These are phyloP conservation scores for Drosophila merina DNA, from an alignment of 2,888 invertebrate species.

Conservation along the genomic window DNA sequence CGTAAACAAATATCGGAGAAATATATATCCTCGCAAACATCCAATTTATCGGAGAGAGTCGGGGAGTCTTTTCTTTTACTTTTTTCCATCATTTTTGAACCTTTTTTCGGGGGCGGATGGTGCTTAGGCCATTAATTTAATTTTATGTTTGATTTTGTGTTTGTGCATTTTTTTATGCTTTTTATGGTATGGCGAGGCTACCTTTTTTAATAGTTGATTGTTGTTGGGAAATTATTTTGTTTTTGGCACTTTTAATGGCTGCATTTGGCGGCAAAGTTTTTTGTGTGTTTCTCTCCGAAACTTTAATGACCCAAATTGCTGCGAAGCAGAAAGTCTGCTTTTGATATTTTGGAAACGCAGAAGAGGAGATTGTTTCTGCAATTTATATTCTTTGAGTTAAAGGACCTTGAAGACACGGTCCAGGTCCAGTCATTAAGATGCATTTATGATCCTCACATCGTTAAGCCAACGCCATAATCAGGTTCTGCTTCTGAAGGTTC, in stretches of 20 bases:
- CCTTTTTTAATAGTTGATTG: slow-evolving; percentile 69
- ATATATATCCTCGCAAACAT: slow-evolving; percentile 61
- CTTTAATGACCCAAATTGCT: slow-evolving; percentile 75
- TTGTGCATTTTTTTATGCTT: slow-evolving; percentile 23
- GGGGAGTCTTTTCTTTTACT: too few species aligned
- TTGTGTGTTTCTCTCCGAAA: slow-evolving; percentile 26
- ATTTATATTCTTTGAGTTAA: slow-evolving; percentile 29
- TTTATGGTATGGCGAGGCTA: slow-evolving; percentile 1
- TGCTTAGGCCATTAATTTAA: slow-evolving; percentile 72
- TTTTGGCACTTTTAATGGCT: slow-evolving; percentile 53
- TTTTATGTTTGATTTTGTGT: slow-evolving; percentile 76
- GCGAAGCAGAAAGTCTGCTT: slow-evolving; percentile 38
- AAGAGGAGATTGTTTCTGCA: slow-evolving; percentile 12
- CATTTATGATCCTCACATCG: slow-evolving; percentile 64
- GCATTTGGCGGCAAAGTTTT: slow-evolving; percentile 64
- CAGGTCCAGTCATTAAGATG: slow-evolving; percentile 32
- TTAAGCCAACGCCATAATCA: slow-evolving; percentile 47
- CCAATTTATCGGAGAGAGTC: slow-evolving; percentile 41
- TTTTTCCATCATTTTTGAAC: slow-evolving; percentile 48
- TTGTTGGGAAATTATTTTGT: slow-evolving; percentile 50
- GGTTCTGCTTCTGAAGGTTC: background rate
- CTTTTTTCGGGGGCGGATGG: slow-evolving; percentile 51
- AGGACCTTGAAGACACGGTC: slow-evolving; percentile 8
- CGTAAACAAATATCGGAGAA: slow-evolving; percentile 61
- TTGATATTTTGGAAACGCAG: slow-evolving; percentile 30